Base-by-base conservation (phyloP, 2,888 invertebrate genomes). In the Allacma fusca region DNA sequence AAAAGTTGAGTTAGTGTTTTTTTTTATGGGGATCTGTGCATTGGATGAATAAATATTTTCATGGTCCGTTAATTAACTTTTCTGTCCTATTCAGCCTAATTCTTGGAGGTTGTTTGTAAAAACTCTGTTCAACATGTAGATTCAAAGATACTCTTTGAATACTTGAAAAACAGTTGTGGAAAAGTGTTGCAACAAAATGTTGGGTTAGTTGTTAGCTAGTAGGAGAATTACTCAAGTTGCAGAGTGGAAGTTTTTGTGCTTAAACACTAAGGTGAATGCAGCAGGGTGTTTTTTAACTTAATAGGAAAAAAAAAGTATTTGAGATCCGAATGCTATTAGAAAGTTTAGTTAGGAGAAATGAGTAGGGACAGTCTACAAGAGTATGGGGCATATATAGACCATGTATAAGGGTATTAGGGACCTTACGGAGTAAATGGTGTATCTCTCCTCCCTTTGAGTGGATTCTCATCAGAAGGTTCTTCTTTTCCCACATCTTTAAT, bases 401-500 rank as follows among this genome's bases (percentile, higher is more conserved):
- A 50, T 50, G 5, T 50, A 13, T 50, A 13, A 16, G 19, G 4
- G 19, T 12, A 50, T 50, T 50, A 16, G 50, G 62, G 4, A 62
- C 24, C 26, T 62, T 7, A 62, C 2, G 24, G 62, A 16, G 62
- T 65, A n/a, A 28, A 24, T 62, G 24, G 13, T 23, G 4, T 23
- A 62, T 62, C 5, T 65, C 28, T 65, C 26, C 16, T 19, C 21
- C 26, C 43, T 57, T 24, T 28, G 65, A 24, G 74, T 64, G 64
- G 64, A 64, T 74, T 67, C 73, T 62, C 62, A 70, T 70, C 69
- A 70, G 69, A 43, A 64, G 34, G 19, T 43, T 59, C 40, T 67
- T 34, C 23, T 71, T 59, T 79, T 78, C 76, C 76, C 76, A 80
- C 78, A 71, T 78, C 68, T 76, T 78, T 79, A 79, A 81, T 81